These are phyloP conservation scores for Oreotrochilus melanogaster DNA, from an alignment of 2,113 vertebrate genomes.

Conservation along the genomic window DNA sequence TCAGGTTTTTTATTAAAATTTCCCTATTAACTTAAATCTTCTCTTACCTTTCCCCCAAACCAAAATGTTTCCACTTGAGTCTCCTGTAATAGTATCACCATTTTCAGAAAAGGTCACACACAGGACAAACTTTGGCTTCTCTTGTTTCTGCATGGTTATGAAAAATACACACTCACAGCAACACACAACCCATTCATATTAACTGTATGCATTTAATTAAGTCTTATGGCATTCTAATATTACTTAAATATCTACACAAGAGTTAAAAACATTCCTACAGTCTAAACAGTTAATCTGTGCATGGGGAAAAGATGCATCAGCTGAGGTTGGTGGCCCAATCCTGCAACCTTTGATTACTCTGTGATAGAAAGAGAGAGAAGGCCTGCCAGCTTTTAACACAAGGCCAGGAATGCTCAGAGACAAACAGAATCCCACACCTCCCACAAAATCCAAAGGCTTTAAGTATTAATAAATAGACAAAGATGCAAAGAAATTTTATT, in stretches of 20 bases:
- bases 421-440: neutral
- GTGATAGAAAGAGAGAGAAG: accelerated
- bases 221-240: neutral
- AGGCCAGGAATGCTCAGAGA: neutral
- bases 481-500: neutral
- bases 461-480: neutral
- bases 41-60: slow-evolving; percentile 97
- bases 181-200: neutral
- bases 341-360: neutral
- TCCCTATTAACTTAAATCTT: neutral
- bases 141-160: slow-evolving; percentile 90
- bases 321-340: neutral
- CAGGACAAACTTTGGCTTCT: slow-evolving; percentile 99
- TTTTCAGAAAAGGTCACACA: slow-evolving; percentile 99
- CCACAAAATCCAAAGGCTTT: neutral
- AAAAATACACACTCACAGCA: slow-evolving; percentile 56
- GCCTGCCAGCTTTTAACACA: neutral
- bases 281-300: neutral
- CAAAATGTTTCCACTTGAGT: slow-evolving; percentile 97
- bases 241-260: neutral
- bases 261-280: neutral
- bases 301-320: neutral
- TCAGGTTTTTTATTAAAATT: neutral
- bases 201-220: neutral
- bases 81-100: slow-evolving; percentile 95